Evolutionary conservation across 2,888 invertebrate genomes (phyloP), one percentile per base, ranked within the genome.

Genomic region (Chalcis sispes): DNA sequence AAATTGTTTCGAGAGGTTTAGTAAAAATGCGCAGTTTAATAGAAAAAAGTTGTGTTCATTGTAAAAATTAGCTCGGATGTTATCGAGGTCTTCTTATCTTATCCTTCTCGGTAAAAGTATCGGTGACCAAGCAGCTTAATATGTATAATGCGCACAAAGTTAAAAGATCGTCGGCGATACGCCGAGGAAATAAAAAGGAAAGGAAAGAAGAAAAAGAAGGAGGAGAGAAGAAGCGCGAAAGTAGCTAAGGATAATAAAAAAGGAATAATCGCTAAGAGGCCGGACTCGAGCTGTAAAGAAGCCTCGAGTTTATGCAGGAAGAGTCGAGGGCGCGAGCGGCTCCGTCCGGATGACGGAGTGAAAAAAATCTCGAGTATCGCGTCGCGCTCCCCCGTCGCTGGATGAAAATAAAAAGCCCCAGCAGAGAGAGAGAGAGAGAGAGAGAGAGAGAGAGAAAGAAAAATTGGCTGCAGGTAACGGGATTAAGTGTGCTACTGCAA

Each of bases 401-500:
- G 69, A 70, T 70, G 69, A 70, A 59, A 70, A 59, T 70, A 59
- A 25, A 70, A 59, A 69, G 69, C 56, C n/a, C 18, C 18, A 7
- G 8, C 7, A n/a, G 1, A 27, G 4, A 0, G 52, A 2, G 29
- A 1, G 32, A 10, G 46, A 27, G 50, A 10, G 48, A 2, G 48
- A 7, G 46, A 32, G n/a, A 42, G 23, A 40, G 15, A 48, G n/a
- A 42, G 25, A 29, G 29, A 23, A 27, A 50, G 81, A 86, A 85
- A 86, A 87, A 87, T 87, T 85, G 84, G 86, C 84, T 83, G 83
- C 84, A 83, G 84, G 86, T 86, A 87, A 86, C 83, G 82, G 84
- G 87, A 87, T 88, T 87, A 87, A 86, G 85, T 81, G 84, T 83
- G 83, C 83, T 81, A 79, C 84, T 85, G 84, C 83, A 84, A 73